Evolutionary conservation across 2,113 vertebrate genomes (phyloP).

Genomic region (Platysteira castanea): DNA sequence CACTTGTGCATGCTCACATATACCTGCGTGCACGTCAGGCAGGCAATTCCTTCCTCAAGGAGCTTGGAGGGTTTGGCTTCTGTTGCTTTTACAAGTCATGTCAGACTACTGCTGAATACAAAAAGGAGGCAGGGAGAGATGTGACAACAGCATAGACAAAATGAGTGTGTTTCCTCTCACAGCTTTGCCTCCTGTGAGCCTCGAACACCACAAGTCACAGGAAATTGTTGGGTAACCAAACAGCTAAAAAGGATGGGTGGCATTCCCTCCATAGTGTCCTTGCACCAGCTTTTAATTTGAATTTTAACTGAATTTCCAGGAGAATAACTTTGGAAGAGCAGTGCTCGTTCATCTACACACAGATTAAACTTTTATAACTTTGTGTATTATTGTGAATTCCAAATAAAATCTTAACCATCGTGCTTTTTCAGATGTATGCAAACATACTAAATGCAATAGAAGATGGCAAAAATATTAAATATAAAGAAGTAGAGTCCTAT

Average conservation of each 20-base stretch:
- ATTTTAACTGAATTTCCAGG: not conserved
- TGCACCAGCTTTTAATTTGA: not conserved
- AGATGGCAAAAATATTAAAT: not conserved
- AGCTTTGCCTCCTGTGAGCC: not conserved
- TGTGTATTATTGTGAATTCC: not conserved
- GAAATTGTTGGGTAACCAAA: not conserved
- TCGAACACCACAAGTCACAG: not conserved
- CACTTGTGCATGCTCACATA: not conserved
- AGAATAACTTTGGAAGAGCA: not conserved
- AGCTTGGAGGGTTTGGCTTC: not conserved
- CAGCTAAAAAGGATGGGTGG: not conserved
- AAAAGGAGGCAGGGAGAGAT: not conserved
- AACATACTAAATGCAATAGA: not conserved
- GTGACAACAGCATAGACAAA: not conserved
- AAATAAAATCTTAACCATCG: not conserved
- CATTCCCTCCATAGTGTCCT: not conserved
- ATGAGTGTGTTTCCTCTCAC: not conserved
- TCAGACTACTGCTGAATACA: not conserved
- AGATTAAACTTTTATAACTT: not conserved
- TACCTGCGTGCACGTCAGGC: not conserved
- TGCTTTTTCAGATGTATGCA: not conserved
- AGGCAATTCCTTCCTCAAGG: not conserved
- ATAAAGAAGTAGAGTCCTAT: not conserved
- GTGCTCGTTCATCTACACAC: not conserved
- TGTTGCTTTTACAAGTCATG: not conserved